A percentile compares a stretch with the other conserved stretches of the same genome.
Evolutionary conservation across 2,797 vertebrate species (phyloP).

Genomic region (Lacerta bilineata): DNA sequence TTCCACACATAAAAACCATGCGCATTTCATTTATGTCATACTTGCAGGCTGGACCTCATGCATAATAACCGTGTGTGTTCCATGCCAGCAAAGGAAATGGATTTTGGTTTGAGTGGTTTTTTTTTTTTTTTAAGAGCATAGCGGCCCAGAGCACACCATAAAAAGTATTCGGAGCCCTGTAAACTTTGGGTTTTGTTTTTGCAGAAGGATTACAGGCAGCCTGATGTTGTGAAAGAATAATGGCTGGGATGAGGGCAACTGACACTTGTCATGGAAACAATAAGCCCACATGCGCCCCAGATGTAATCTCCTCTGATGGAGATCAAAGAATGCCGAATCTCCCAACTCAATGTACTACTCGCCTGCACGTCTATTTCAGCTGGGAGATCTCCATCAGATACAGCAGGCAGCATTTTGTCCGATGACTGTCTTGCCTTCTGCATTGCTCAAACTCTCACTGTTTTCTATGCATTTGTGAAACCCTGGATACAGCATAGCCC

Average conservation of each 20-base stretch:
- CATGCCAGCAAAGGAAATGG: conserved; percentile 65
- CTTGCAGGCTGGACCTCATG: conserved; percentile 11
- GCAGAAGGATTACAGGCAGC: conserved; percentile 10
- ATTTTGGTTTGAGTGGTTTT: neutral
- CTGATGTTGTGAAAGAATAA: conserved; percentile 51
- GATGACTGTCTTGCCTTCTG: neutral
- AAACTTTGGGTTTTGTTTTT: conserved; percentile 48
- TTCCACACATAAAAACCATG: conserved; percentile 61
- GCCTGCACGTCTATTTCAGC: neutral
- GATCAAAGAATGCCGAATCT: neutral
- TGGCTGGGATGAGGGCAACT: neutral
- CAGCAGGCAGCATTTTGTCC: neutral
- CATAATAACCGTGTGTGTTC: conserved; percentile 42
- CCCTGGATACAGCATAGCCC: neutral
- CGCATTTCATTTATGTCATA: conserved; percentile 62
- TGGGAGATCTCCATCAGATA: neutral
- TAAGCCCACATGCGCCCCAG: conserved; percentile 9
- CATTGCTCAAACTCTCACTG: neutral
- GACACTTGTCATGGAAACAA: conserved; percentile 44
- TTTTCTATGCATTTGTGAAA: neutral
- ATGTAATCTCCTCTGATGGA: neutral
- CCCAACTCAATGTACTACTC: conserved; percentile 21
- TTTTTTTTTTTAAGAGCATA: conserved; percentile 33
- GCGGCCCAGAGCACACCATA: conserved; percentile 37
- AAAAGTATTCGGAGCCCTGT: conserved; percentile 54